Conservation (phyloP, 2,888 invertebrate genomes). For the Pollenia griseotomentosa region DNA sequence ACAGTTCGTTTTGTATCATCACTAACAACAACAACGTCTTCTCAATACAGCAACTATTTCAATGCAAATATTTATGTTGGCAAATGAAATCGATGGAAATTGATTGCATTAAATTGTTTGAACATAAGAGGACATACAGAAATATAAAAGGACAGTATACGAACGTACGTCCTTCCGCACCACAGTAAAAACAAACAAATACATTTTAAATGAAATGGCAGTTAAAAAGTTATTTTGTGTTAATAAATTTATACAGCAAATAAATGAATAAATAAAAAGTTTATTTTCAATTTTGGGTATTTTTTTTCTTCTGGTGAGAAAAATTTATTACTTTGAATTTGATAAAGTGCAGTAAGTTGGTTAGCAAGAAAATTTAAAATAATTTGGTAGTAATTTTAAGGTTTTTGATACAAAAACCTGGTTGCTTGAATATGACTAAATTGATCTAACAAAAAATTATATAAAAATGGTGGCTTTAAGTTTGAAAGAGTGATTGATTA, state of each 20-base stretch:
- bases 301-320: not conserved
- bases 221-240: conserved; percentile 53
- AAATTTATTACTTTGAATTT: too few relatives aligned
- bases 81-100: conserved; percentile 65
- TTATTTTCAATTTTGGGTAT: not conserved
- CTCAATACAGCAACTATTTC: conserved; percentile 13
- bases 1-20: not conserved
- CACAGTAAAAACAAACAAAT: not conserved
- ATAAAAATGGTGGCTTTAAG: too few relatives aligned
- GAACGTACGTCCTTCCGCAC: not conserved
- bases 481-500: too few relatives aligned
- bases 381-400: too few relatives aligned
- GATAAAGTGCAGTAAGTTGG: too few relatives aligned
- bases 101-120: conserved; percentile 56
- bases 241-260: conserved; percentile 41
- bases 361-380: too few relatives aligned
- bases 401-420: too few relatives aligned
- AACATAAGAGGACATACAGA: conserved; percentile 14
- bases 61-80: conserved; percentile 66
- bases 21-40: not conserved
- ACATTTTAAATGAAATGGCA: conserved; percentile 27
- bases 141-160: not conserved
- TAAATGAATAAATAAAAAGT: conserved; percentile 16
- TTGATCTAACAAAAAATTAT: too few relatives aligned
- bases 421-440: too few relatives aligned